Base-by-base conservation (phyloP, 2,797 vertebrate species). In the Emydoidea blandingii region DNA sequence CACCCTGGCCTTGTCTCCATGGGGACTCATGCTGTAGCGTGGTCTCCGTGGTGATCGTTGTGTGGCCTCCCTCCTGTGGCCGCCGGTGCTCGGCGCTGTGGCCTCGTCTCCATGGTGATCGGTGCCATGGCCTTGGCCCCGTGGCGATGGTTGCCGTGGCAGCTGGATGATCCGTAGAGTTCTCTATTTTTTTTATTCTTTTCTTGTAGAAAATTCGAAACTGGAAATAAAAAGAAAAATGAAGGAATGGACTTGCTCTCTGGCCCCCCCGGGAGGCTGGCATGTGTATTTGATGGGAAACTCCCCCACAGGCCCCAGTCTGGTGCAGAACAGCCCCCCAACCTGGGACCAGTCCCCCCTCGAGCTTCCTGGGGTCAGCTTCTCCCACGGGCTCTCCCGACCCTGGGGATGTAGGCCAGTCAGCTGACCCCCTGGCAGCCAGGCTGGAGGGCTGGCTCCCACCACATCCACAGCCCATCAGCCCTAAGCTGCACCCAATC, bases 201-300 rank as follows among this genome's bases (percentile, higher is more conserved):
- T 93, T 92, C 91, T 93, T 93, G 91, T 93, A 93, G 91, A 93
- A 93, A 89, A 93, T 79, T 89, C 79, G 72, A 93, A 93, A 93
- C 91, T 86, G 91, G 91, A 89, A 92, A 93, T 93, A 93, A 93
- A 92, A 83, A 86, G 78, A 86, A 86, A 85, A 86, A 65, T n/a
- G 83, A 89, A 76, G 47, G 89, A 56, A 19, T 15, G 78, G 37
- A 16, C 9, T 16, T 23, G 25, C 44, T 49, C 12, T 37, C 37
- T 11, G 18, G 12, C 29, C n/a, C 34, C 25, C 12, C 25, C 2
- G 4, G 74, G 74, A 44, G 44, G 41, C 44, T 31, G 68, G n/a
- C 3, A 3, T 78, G 44, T 49, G 74, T 78, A 14, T 49, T 29
- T 49, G 41, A 12, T 8, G 41, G 72, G 25, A 29, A 47, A 76